Conservation (phyloP, 2,888 invertebrate species). For the Cantharis rufa region DNA sequence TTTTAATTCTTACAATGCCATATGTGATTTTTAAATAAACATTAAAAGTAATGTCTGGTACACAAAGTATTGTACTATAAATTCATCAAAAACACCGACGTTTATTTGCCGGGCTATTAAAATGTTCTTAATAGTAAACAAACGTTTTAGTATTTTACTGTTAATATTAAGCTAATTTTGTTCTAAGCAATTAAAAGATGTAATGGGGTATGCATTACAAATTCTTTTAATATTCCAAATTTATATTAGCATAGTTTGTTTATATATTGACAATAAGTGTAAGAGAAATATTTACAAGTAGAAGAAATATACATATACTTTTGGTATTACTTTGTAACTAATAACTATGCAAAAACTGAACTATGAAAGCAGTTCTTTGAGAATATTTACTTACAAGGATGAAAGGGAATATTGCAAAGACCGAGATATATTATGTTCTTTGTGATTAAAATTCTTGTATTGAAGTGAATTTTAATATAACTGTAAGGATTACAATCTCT, state of each 20-base stretch:
- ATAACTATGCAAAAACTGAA: background rate
- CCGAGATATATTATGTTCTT: background rate
- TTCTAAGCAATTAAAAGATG: background rate
- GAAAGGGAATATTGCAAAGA: conserved; percentile 1
- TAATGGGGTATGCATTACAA: background rate
- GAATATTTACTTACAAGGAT: conserved; percentile 7
- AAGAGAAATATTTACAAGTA: background rate
- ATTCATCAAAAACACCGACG: conserved; percentile 21
- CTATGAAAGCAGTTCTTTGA: background rate
- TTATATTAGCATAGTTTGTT: background rate
- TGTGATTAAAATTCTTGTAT: background rate
- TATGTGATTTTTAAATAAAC: background rate
- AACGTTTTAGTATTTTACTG: background rate
- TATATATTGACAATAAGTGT: background rate
- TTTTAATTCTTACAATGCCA: background rate
- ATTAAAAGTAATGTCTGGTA: background rate
- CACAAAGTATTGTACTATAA: background rate
- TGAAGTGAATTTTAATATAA: conserved; percentile 2
- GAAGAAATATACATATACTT: background rate
- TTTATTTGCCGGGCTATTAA: conserved; percentile 20
- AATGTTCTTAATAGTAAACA: conserved; percentile 19
- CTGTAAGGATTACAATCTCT: background rate
- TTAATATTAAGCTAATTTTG: background rate
- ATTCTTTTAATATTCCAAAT: background rate
- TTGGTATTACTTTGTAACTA: background rate